Conservation (phyloP, 2,797 vertebrate genomes). For the Coilia nasus region DNA sequence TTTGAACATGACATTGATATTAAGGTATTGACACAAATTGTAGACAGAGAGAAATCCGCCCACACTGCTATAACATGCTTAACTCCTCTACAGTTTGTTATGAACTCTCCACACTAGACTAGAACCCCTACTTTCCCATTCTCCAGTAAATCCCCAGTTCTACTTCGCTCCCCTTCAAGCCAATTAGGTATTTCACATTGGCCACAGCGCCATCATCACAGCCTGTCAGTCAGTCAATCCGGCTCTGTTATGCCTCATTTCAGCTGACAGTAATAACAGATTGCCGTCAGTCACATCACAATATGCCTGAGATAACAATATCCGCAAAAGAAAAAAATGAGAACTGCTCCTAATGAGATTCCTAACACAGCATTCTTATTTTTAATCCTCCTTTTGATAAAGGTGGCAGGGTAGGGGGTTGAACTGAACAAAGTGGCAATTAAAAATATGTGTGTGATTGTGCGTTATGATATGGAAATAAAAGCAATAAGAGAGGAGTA, state of each 20-base stretch:
- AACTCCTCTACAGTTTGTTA: constrained; percentile 28
- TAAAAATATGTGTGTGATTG: constrained; percentile 49
- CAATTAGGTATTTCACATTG: constrained; percentile 47
- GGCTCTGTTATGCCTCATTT: constrained; percentile 34
- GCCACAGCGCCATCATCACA: constrained; percentile 38
- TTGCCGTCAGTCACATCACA: constrained; percentile 31
- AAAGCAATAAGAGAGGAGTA: constrained; percentile 45
- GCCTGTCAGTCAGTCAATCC: constrained; percentile 45
- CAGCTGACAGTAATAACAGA: constrained; percentile 42
- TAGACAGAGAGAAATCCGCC: neutral
- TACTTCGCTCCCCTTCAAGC: constrained; percentile 35
- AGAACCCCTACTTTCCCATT: constrained; percentile 28
- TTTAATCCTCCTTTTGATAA: neutral
- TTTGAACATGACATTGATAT: constrained; percentile 8
- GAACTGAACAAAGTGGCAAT: constrained; percentile 27
- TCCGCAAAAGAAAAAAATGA: constrained; percentile 11
- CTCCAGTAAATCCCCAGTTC: constrained; percentile 29
- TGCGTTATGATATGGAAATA: constrained; percentile 50
- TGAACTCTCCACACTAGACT: neutral
- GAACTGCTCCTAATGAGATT: neutral
- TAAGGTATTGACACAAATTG: neutral
- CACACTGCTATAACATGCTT: constrained; percentile 18
- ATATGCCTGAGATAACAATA: constrained; percentile 34
- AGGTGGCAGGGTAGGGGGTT: neutral
- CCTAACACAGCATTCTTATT: constrained; percentile 1